Evolutionary conservation across 2,888 invertebrate genomes (phyloP).

Genomic region (Cactoblastis cactorum): DNA sequence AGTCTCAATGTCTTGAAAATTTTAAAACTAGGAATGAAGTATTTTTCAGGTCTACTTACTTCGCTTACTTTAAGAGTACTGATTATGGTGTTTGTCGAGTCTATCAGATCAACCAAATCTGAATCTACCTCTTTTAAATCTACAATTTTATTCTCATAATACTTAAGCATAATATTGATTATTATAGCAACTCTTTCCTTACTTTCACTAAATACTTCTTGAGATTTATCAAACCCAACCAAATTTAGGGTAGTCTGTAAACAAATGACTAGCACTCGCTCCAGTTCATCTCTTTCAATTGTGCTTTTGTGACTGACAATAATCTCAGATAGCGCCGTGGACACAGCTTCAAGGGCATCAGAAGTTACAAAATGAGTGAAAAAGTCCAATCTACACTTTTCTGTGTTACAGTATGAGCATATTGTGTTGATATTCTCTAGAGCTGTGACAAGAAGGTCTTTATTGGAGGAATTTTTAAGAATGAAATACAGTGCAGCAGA

Average conservation of each 20-base stretch:
- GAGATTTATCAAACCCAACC: constrained; percentile 56
- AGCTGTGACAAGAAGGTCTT: constrained; percentile 75
- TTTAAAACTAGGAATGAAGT: constrained; percentile 48
- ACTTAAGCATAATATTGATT: constrained; percentile 48
- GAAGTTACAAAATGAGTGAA: constrained; percentile 52
- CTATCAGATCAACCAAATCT: constrained; percentile 58
- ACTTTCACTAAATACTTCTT: constrained; percentile 43
- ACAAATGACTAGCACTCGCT: constrained; percentile 54
- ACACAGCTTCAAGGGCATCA: constrained; percentile 51
- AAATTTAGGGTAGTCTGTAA: constrained; percentile 58
- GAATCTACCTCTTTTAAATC: constrained; percentile 55
- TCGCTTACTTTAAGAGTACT: constrained; percentile 41
- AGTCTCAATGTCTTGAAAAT: constrained; percentile 55
- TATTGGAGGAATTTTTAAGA: constrained; percentile 85
- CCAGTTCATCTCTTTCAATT: constrained; percentile 50
- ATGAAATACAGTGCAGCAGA: constrained; percentile 83
- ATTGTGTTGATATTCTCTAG: constrained; percentile 81
- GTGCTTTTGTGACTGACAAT: constrained; percentile 42
- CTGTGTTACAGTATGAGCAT: constrained; percentile 62
- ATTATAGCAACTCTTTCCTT: constrained; percentile 43
- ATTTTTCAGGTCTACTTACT: constrained; percentile 42
- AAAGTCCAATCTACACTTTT: constrained; percentile 45
- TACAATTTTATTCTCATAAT: constrained; percentile 58
- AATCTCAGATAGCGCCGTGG: constrained; percentile 52
- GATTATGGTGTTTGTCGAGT: constrained; percentile 51